phyloP scores from a whole-genome alignment of 2,797 vertebrate species.

The Morelia viridis region DNA sequence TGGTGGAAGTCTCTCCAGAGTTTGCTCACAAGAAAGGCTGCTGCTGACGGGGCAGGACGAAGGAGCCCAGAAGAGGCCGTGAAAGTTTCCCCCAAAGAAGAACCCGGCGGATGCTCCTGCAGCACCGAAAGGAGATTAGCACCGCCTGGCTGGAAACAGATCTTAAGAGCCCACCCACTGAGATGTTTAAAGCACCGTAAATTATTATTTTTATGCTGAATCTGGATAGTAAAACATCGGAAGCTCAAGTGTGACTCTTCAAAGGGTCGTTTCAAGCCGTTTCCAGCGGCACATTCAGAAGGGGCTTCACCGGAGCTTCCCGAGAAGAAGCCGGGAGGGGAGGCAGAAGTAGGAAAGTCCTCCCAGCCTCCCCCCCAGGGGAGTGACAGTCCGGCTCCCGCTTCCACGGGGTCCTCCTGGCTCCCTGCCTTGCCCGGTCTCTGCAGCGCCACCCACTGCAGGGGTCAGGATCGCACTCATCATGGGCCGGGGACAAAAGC shows the following conservation, averaged over 20 bases:
- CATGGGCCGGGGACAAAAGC: too few species aligned
- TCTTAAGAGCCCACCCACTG: not conserved
- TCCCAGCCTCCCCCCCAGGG: too few species aligned
- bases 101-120: not conserved
- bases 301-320: not conserved
- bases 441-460: too few species aligned
- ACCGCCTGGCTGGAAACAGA: not conserved
- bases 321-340: not conserved
- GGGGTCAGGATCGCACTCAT: too few species aligned
- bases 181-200: not conserved
- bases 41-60: slow-evolving; percentile 42
- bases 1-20: slow-evolving; percentile 46
- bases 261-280: not conserved
- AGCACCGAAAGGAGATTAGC: not conserved
- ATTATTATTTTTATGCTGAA: not conserved
- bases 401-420: too few species aligned
- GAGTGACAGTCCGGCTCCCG: too few species aligned
- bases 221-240: not conserved
- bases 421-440: too few species aligned
- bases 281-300: not conserved
- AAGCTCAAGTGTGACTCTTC: not conserved
- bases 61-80: not conserved
- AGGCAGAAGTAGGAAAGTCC: too few species aligned
- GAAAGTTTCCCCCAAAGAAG: not conserved
- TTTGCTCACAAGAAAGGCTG: slow-evolving; percentile 55